Evolutionary conservation across 1,140 invertebrate species (phyloP), one percentile per base, ranked within the genome.

Genomic region (Scaptomyza pallida): DNA sequence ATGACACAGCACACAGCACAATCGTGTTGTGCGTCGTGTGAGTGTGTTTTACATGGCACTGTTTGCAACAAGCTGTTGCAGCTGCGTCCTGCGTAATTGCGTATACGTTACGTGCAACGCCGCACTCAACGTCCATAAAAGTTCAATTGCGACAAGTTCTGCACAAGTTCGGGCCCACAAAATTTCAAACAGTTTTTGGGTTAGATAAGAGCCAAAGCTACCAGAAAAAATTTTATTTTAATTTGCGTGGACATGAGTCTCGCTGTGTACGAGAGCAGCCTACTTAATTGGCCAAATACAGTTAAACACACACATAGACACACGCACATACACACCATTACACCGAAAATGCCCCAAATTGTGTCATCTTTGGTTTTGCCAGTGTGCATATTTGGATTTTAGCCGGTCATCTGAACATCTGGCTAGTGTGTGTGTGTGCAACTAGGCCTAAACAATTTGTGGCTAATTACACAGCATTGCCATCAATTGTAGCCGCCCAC

Each of bases 371-470:
- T 86, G 80, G 82, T 86, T 86, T 86, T 72, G 74, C 40, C 57
- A 71, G 62, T 75, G 82, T 70, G 71, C 77, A 81, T 74, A 81
- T 88, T 86, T 81, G 75, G 57, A 78, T 79, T 80, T 67, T 54
- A 67, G 59, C 62, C 60, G 47, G 77, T 15, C 60, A 69, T 52
- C 23, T 51, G 40, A 62, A 59, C 45, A 37, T 61, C 70, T 64
- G 62, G 16, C 30, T 47, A n/a, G n/a, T n/a, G n/a, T n/a, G 23
- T 26, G 59, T 54, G 71, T 75, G 74, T 69, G 72, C 83, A 82
- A 82, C 82, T 82, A 75, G 82, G 82, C 82, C 83, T 78, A 86
- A 89, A 86, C 82, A 86, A 86, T 86, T 86, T 86, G 82, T 89
- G 82, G 82, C 82, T 86, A 86, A 86, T 86, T 86, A 86, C 81